These are phyloP conservation scores for Lacerta viridis DNA, from an alignment of 2,797 vertebrate genomes.

Conservation along the genomic window DNA sequence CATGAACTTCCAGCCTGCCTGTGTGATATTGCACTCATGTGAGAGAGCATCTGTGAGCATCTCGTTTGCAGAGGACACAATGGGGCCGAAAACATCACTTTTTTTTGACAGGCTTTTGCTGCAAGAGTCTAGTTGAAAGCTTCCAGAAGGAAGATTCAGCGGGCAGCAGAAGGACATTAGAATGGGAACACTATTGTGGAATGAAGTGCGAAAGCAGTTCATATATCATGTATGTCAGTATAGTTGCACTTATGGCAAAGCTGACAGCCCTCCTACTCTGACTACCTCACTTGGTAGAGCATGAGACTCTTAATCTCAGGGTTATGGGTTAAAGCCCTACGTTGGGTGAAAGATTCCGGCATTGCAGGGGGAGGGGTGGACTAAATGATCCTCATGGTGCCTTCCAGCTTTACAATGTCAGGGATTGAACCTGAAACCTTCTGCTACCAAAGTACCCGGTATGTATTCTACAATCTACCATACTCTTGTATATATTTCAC, in stretches of 20 bases:
- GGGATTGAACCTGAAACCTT: background rate
- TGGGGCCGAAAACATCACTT: constrained; percentile 55
- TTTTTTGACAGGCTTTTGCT: constrained; percentile 48
- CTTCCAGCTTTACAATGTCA: too few relatives aligned
- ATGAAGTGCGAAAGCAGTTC: background rate
- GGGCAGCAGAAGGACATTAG: constrained; percentile 28
- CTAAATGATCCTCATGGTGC: too few relatives aligned
- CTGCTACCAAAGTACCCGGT: background rate
- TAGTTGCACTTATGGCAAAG: background rate
- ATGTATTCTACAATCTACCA: background rate
- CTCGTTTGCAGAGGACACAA: constrained; percentile 22
- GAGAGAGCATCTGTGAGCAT: constrained; percentile 44
- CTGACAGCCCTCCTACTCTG: background rate
- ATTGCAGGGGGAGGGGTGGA: too few relatives aligned
- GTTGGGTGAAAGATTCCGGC: too few relatives aligned
- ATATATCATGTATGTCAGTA: background rate
- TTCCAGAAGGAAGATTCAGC: constrained; percentile 15
- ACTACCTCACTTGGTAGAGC: background rate
- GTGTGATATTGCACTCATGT: constrained; percentile 35
- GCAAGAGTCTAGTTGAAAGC: background rate
- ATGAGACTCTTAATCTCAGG: too few relatives aligned
- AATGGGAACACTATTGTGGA: constrained; percentile 14
- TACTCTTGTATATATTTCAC: background rate
- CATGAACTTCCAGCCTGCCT: constrained; percentile 60
- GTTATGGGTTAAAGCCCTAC: too few relatives aligned